Conservation (phyloP, 1,140 invertebrate genomes). For the Caenorhabditis latens region DNA sequence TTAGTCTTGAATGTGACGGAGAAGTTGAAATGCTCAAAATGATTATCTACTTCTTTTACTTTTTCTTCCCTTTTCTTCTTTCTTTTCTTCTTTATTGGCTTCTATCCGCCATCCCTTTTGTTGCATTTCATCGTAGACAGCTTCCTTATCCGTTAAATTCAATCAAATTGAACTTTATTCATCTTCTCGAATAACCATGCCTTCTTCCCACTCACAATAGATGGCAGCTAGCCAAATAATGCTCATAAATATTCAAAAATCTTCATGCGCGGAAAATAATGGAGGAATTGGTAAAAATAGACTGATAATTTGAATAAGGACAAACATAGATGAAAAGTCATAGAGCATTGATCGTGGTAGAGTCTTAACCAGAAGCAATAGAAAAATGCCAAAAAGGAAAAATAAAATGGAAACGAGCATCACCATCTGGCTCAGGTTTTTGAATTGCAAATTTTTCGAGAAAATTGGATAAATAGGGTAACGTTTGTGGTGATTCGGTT, state of each 20-base stretch:
- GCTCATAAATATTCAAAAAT: constrained; percentile 36
- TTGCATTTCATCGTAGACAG: neutral
- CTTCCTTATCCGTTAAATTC: neutral
- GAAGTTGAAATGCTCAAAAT: constrained; percentile 50
- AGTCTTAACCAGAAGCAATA: neutral
- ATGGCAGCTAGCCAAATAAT: constrained; percentile 30
- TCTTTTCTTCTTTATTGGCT: neutral
- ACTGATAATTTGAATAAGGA: constrained; percentile 34
- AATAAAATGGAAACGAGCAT: constrained; percentile 6
- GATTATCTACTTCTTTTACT: neutral
- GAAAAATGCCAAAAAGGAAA: neutral
- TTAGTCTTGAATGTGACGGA: constrained; percentile 27
- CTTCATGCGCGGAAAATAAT: neutral
- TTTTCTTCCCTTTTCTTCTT: neutral
- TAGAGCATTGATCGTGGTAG: constrained; percentile 12
- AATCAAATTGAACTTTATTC: neutral
- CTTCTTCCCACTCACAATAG: neutral
- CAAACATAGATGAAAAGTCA: constrained; percentile 42
- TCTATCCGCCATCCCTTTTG: neutral
- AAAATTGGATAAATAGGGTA: constrained; percentile 52
- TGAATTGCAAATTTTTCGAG: constrained; percentile 47
- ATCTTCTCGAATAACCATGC: neutral
- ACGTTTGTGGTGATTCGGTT: constrained; percentile 17
- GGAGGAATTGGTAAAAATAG: constrained; percentile 12
- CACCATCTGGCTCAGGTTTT: constrained; percentile 38